These are phyloP conservation scores for Drosophila koepferae DNA, from an alignment of 2,888 invertebrate genomes.

Conservation along the genomic window DNA sequence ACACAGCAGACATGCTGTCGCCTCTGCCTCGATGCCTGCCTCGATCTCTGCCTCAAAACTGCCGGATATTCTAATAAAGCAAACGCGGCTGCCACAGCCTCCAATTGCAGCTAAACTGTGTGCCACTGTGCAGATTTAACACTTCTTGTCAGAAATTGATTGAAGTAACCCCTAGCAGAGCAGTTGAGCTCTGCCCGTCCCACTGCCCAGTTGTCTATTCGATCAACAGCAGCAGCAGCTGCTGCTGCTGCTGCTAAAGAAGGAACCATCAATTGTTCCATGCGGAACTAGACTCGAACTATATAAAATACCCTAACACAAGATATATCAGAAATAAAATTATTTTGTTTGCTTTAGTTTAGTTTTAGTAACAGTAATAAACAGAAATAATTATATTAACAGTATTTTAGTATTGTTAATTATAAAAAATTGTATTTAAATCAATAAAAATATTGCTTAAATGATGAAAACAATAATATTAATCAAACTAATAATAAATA, in stretches of 20 bases:
- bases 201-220: neutral
- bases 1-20: constrained; percentile 62
- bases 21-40: constrained; percentile 2
- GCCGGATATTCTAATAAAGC: constrained; percentile 83
- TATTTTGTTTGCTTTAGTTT: too few species aligned
- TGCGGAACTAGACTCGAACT: constrained; percentile 73
- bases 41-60: constrained; percentile 61
- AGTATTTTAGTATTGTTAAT: too few species aligned
- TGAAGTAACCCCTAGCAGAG: constrained; percentile 77
- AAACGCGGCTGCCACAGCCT: constrained; percentile 24
- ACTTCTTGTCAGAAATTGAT: constrained; percentile 84
- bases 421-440: too few species aligned
- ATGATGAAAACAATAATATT: too few species aligned
- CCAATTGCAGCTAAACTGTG: constrained; percentile 57
- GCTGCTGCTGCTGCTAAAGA: constrained; percentile 47
- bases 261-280: constrained; percentile 79
- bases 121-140: constrained; percentile 82
- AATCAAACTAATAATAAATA: too few species aligned
- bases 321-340: neutral
- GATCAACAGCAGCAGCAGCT: constrained; percentile 26
- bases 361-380: too few species aligned
- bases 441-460: too few species aligned
- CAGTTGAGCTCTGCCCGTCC: constrained; percentile 47
- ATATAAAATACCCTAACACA: constrained; percentile 28
- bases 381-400: too few species aligned